phyloP scores from a whole-genome alignment of 2,113 vertebrate species.

The Saccopteryx bilineata region DNA sequence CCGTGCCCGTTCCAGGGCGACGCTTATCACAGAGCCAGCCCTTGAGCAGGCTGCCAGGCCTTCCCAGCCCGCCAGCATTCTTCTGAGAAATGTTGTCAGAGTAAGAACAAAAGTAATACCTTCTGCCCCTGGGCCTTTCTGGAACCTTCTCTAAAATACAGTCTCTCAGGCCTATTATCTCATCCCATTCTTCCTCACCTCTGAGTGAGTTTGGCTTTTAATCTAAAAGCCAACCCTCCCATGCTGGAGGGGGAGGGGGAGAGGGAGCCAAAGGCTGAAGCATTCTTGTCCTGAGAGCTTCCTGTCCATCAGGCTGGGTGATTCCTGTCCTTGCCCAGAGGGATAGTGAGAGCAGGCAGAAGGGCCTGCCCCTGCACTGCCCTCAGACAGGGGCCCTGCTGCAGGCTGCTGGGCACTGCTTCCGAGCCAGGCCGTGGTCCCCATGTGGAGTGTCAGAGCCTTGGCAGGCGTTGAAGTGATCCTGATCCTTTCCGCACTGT shows the following conservation, averaged over 20 bases:
- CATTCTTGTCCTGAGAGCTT: neutral
- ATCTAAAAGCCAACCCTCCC: neutral
- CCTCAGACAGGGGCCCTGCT: neutral
- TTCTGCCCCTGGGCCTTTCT: neutral
- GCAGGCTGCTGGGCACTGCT: rapidly evolving
- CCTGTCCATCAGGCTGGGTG: neutral
- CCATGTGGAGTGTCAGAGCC: neutral
- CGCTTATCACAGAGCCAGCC: neutral
- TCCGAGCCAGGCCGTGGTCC: neutral
- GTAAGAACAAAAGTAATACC: neutral
- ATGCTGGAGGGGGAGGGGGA: neutral
- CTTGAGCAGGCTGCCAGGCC: neutral
- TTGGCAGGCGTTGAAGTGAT: neutral
- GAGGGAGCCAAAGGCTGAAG: neutral
- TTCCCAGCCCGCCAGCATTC: neutral
- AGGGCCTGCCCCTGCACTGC: neutral
- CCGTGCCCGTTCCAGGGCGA: neutral
- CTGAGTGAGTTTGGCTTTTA: neutral
- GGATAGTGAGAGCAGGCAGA: neutral
- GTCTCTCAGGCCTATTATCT: neutral
- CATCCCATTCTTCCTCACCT: neutral
- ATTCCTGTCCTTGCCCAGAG: neutral
- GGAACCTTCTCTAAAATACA: neutral
- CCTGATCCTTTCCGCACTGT: neutral
- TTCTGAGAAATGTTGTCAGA: neutral